Conservation (phyloP, 2,797 vertebrate genomes). For the Coregonus sp. region DNA sequence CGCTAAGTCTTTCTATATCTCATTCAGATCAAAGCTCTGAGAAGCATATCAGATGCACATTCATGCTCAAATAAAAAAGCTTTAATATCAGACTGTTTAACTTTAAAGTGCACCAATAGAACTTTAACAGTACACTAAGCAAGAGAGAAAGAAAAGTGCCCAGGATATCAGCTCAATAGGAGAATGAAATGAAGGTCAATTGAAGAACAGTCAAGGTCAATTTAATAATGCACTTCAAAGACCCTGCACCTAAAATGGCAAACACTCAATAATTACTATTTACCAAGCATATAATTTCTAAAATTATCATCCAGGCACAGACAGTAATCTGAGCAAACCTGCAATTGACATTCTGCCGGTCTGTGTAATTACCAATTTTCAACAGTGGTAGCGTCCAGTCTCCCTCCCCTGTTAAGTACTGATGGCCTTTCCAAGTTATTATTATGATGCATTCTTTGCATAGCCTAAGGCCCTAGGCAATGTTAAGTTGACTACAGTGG, state of each 20-base stretch:
- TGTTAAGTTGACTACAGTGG: slow-evolving; percentile 11
- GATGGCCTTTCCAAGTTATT: slow-evolving; percentile 22
- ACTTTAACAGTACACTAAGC: slow-evolving; percentile 17
- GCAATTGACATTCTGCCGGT: slow-evolving; percentile 37
- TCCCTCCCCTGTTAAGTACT: slow-evolving; percentile 54
- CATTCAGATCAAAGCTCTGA: slow-evolving; percentile 23
- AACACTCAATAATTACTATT: slow-evolving; percentile 42
- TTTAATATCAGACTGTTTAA: slow-evolving; percentile 44
- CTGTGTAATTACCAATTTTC: slow-evolving; percentile 54
- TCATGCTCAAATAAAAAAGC: slow-evolving; percentile 46
- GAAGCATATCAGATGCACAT: slow-evolving; percentile 25
- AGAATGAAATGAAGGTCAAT: not conserved
- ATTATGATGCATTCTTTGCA: slow-evolving; percentile 20
- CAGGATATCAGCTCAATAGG: slow-evolving; percentile 1
- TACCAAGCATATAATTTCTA: slow-evolving; percentile 55
- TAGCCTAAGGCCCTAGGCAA: not conserved
- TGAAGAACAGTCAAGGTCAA: slow-evolving; percentile 20
- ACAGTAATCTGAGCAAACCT: slow-evolving; percentile 50
- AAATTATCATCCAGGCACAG: slow-evolving; percentile 42
- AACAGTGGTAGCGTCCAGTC: slow-evolving; percentile 28
- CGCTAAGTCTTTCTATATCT: slow-evolving; percentile 21
- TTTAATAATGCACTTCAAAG: not conserved
- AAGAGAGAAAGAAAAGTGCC: slow-evolving; percentile 2
- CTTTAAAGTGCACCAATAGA: slow-evolving; percentile 20
- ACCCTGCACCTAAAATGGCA: slow-evolving; percentile 15